These are phyloP conservation scores for Scotopteryx bipunctaria DNA, from an alignment of 2,888 invertebrate species.

Conservation along the genomic window DNA sequence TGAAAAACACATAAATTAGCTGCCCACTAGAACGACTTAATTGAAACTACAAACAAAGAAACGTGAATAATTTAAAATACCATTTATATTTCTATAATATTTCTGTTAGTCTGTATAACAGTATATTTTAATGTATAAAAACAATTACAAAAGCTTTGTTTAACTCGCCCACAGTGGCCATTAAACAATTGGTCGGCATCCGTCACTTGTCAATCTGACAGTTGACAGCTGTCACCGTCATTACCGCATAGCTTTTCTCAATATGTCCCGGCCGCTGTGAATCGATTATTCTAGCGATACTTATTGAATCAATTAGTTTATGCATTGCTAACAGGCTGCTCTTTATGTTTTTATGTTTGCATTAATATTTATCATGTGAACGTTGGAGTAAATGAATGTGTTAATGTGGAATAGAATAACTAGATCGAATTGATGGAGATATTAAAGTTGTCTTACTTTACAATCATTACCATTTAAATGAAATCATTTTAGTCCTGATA, in stretches of 20 bases:
- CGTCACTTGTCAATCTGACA: constrained; percentile 37
- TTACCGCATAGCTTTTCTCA: constrained; percentile 30
- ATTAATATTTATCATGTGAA: constrained; percentile 35
- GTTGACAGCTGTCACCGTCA: constrained; percentile 31
- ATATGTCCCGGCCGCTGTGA: constrained; percentile 18
- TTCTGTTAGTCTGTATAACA: not conserved
- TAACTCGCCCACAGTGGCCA: constrained; percentile 10
- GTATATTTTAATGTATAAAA: no score
- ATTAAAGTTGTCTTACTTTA: not conserved
- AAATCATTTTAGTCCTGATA: not conserved
- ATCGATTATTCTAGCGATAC: constrained; percentile 23
- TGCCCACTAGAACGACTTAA: constrained; percentile 20
- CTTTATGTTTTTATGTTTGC: constrained; percentile 32
- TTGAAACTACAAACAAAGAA: constrained; percentile 15
- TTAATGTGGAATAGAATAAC: constrained; percentile 24
- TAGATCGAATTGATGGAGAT: constrained; percentile 14
- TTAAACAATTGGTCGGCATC: constrained; percentile 22
- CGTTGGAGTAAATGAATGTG: constrained; percentile 23
- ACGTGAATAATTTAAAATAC: not conserved
- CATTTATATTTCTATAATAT: not conserved
- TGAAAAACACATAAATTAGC: constrained; percentile 25
- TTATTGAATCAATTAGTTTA: constrained; percentile 34
- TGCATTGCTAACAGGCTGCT: constrained; percentile 27
- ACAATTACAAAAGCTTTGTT: constrained; percentile 12
- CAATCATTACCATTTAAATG: not conserved